Evolutionary conservation across 1,140 invertebrate species (phyloP), one percentile per base, ranked within the genome.

Genomic region (Xylocopa sonorina): DNA sequence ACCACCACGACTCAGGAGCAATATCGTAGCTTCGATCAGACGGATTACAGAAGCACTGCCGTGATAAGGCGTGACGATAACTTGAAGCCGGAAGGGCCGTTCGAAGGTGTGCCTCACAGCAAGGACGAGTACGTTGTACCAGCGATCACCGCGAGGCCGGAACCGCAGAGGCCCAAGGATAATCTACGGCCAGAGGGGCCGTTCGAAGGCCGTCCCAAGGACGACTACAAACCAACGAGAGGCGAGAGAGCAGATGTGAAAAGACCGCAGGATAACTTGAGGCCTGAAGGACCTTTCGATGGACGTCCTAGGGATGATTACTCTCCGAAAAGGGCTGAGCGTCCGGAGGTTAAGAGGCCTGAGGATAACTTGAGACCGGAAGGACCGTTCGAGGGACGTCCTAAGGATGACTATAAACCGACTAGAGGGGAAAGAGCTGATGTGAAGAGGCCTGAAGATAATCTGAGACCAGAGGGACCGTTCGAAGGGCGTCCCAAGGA

Each of bases 131-230:
- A 90, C 4, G 64, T 57, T 3, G 91, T 86, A 12, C 86, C 89
- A 14, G 90, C 93, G 83, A 89, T 93, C 27, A 91, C 89, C 16
- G 94, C 94, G 85, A 91, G 93, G 48, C 93, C 94, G 4, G 89
- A 92, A 82, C 94, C 93, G 12, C 87, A 84, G 16, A 94, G 93
- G 43, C 93, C 94, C 3, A 89, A 88, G 57, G 95, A 95, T 86
- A 95, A 95, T 83, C 88, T 95, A 12, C 90, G 83, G 81, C 92
- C 93, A 0, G 94, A 94, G 88, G 95, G 95, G 27, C 89, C 89
- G 51, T 94, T 94, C 86, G 92, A 93, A 68, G 88, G 81, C 51
- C 86, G 90, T 10, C 93, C 90, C 3, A 85, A 89, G 48, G 91
- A 93, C 48, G 91, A 94, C 88, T 95, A 93, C 43, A 87, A 90